Base-by-base conservation (phyloP, 2,888 invertebrate genomes). In the Noctua pronuba region DNA sequence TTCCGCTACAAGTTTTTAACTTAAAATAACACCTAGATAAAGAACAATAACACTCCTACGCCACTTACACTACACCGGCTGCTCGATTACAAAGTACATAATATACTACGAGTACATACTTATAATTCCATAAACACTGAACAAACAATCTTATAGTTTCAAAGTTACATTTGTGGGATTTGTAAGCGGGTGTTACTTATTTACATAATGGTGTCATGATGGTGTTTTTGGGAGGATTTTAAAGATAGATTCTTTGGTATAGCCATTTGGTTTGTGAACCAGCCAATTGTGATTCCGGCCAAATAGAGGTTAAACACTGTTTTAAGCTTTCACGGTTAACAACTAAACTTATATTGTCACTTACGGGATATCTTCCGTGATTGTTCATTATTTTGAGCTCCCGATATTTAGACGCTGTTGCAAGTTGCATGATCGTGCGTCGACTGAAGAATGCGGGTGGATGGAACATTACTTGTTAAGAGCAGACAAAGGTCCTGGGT, bases 1-100 rank as follows among this genome's bases (percentile, higher is more conserved):
- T 24, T 38, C 28, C 71, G 73, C 74, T 28, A 8, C 24, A n/a
- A 28, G 5, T 28, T 16, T 75, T 4, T 60, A 4, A 24, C 58
- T 75, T 73, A 74, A 46, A 60, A 38, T 73, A 73, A 73, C 18
- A 28, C 24, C 24, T 38, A 75, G 28, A 35, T 60, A 38, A 46
- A 60, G 28, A 35, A 73, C 46, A 46, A 60, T 46, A 73, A 58
- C 35, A 60, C 35, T 28, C 1, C n/a, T 28, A 46, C 35, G 10
- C 58, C 28, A 35, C 35, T 24, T 16, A 21, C 35, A 73, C 58
- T 24, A 60, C n/a, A 74, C 10, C 35, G n/a, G n/a, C 44, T 44
- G 58, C 55, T 46, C 1, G 35, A 73, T 38, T 46, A 73, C 35
- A 18, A 73, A 58, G 21, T 38, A 60, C 35, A 55, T 70, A 41